These are phyloP conservation scores for Microtus montanus DNA, from an alignment of 2,113 vertebrate species.

Conservation along the genomic window DNA sequence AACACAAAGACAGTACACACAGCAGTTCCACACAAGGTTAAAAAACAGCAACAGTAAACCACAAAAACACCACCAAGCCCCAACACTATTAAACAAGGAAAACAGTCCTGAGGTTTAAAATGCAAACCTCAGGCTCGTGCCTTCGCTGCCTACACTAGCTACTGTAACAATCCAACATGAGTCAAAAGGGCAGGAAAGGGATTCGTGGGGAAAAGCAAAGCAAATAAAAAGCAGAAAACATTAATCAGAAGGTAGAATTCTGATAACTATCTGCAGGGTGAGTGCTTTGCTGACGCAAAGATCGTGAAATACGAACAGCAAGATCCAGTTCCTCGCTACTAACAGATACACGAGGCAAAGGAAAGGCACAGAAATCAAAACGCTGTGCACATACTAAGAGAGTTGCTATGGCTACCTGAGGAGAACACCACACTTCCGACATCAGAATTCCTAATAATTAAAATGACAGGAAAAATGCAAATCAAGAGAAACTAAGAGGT, in stretches of 20 bases:
- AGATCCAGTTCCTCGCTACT: background rate
- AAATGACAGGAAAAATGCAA: background rate
- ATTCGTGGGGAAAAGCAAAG: background rate
- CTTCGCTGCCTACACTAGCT: background rate
- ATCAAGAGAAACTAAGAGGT: background rate
- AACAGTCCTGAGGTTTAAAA: background rate
- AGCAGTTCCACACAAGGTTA: background rate
- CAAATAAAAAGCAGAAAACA: constrained; percentile 5
- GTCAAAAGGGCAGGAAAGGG: background rate
- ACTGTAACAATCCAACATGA: background rate
- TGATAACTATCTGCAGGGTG: background rate
- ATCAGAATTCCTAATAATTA: constrained; percentile 19
- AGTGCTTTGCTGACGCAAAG: constrained; percentile 8
- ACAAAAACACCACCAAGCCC: background rate
- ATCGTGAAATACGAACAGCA: background rate
- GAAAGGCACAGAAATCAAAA: background rate
- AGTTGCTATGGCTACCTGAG: background rate
- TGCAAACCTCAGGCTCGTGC: background rate
- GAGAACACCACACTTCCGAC: background rate
- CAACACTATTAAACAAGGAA: background rate
- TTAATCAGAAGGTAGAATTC: background rate
- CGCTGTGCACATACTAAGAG: background rate
- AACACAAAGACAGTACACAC: background rate
- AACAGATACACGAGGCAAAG: background rate
- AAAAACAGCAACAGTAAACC: background rate